phyloP scores from a whole-genome alignment of 2,113 vertebrate species.

The Oncorhynchus clarkii region DNA sequence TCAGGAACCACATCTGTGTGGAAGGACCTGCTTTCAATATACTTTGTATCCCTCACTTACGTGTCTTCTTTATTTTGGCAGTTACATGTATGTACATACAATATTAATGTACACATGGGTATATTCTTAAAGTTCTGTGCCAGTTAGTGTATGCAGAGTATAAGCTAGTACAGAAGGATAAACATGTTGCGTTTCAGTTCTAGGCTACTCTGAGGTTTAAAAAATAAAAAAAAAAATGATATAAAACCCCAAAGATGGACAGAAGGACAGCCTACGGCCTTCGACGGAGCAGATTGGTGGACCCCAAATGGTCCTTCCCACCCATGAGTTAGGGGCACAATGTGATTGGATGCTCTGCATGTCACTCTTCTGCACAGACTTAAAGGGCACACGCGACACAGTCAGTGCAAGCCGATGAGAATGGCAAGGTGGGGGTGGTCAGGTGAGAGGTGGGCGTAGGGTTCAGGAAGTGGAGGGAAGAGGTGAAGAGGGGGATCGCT shows the following conservation, averaged over 20 bases:
- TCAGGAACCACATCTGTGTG: no score
- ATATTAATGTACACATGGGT: conserved; percentile 37
- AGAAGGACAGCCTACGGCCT: conserved; percentile 27
- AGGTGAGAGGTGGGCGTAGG: conserved; percentile 4
- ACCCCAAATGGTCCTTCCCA: conserved; percentile 27
- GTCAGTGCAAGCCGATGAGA: conserved; percentile 1
- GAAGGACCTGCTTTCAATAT: no score
- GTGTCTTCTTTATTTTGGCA: no score
- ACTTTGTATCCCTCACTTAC: no score
- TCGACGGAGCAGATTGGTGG: conserved; percentile 17
- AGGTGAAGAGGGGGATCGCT: conserved; percentile 49
- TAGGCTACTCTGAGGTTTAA: neutral
- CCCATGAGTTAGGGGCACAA: conserved; percentile 17
- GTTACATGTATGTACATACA: conserved; percentile 49
- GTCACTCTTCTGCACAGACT: conserved; percentile 19
- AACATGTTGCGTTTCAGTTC: conserved; percentile 56
- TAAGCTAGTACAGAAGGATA: conserved; percentile 47
- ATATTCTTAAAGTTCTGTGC: conserved; percentile 47
- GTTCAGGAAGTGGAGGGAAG: conserved; percentile 24
- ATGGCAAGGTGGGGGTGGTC: conserved; percentile 6
- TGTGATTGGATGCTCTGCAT: conserved; percentile 6
- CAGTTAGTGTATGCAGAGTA: conserved; percentile 38
- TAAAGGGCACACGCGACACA: conserved; percentile 15
- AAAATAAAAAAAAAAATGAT: conserved; percentile 39
- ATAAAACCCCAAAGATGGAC: conserved; percentile 37